A percentile compares a stretch with the other conserved stretches of the same genome.
Conservation (phyloP, 1,140 invertebrate species). For the Euschistus heros region DNA sequence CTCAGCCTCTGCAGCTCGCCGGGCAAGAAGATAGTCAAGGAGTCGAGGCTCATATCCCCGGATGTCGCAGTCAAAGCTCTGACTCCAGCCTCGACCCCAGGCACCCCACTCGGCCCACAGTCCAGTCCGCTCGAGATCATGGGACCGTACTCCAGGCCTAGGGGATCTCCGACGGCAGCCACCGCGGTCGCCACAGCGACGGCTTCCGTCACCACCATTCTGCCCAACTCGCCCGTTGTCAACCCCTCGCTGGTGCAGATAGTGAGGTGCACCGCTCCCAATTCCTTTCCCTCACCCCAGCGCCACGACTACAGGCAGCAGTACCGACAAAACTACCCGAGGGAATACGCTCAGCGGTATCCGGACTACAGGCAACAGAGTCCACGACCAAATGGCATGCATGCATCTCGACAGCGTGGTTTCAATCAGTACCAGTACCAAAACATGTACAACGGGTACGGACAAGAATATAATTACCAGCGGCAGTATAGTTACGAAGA, state of each 20-base stretch:
- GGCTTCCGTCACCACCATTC: conserved; percentile 37
- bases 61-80: conserved; percentile 35
- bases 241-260: conserved; percentile 27
- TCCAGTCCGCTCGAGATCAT: conserved; percentile 34
- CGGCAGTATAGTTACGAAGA: conserved; percentile 25
- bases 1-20: conserved; percentile 24
- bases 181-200: conserved; percentile 28
- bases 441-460: conserved; percentile 34
- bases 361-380: conserved; percentile 12
- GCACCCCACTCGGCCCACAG: conserved; percentile 45
- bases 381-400: conserved; percentile 29
- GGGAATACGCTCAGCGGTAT: conserved; percentile 12
- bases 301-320: conserved; percentile 22
- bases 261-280: conserved; percentile 25
- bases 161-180: conserved; percentile 27
- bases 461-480: conserved; percentile 29
- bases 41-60: conserved; percentile 25
- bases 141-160: conserved; percentile 20
- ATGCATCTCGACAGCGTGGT: conserved; percentile 28
- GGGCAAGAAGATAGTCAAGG: conserved; percentile 23
- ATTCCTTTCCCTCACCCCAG: conserved; percentile 27
- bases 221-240: conserved; percentile 25
- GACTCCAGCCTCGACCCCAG: conserved; percentile 52
- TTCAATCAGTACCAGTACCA: conserved; percentile 25
- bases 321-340: conserved; percentile 8